phyloP scores from a whole-genome alignment of 2,888 invertebrate genomes.

The Oligia fasciuncula region DNA sequence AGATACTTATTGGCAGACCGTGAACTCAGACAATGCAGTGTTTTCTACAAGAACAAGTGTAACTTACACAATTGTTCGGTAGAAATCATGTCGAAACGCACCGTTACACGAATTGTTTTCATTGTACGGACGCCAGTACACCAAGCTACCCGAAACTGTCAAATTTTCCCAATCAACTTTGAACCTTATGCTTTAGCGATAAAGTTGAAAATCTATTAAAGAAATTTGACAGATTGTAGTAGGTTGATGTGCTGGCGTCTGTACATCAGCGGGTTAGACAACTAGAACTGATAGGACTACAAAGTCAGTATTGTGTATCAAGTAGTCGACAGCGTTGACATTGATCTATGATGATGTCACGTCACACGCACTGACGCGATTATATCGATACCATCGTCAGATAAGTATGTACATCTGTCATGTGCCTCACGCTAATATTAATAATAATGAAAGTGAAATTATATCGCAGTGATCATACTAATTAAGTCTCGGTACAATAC shows the following conservation, averaged over 20 bases:
- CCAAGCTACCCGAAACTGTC: no score
- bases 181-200: no score
- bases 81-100: constrained; percentile 56
- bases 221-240: no score
- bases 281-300: constrained; percentile 48
- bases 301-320: constrained; percentile 39
- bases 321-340: constrained; percentile 61
- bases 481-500: constrained; percentile 53
- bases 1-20: constrained; percentile 35
- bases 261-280: constrained; percentile 37
- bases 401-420: constrained; percentile 33
- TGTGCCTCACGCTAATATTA: constrained; percentile 52
- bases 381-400: constrained; percentile 33
- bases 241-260: no score
- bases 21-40: constrained; percentile 50
- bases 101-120: constrained; percentile 35
- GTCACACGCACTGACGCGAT: constrained; percentile 29
- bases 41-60: constrained; percentile 33
- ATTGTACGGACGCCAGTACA: constrained; percentile 13
- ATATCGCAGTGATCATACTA: constrained; percentile 13
- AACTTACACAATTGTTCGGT: constrained; percentile 42
- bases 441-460: constrained; percentile 54
- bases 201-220: no score
- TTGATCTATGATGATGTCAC: constrained; percentile 45
- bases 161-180: no score